phyloP scores from a whole-genome alignment of 1,140 invertebrate species.

The Pectinophora gossypiella region DNA sequence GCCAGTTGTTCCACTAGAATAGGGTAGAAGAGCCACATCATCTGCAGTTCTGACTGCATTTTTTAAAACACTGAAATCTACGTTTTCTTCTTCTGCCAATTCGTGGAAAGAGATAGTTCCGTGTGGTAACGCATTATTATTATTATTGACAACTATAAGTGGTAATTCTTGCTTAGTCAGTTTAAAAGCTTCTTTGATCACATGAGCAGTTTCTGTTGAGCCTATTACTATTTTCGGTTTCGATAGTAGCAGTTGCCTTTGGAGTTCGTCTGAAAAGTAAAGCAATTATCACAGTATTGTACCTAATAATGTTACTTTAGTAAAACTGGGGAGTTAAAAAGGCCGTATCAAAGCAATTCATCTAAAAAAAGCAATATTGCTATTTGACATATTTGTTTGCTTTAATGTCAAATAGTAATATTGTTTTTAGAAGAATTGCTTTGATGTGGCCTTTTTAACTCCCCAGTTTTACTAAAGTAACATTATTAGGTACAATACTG shows the following conservation, averaged over 20 bases:
- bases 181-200: slow-evolving; percentile 68
- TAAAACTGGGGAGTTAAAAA: too few species aligned
- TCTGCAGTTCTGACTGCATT: slow-evolving; percentile 48
- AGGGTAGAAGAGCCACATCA: slow-evolving; percentile 77
- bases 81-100: slow-evolving; percentile 58
- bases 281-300: too few species aligned
- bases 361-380: too few species aligned
- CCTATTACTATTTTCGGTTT: slow-evolving; percentile 82
- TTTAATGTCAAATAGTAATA: too few species aligned
- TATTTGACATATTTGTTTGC: too few species aligned
- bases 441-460: too few species aligned
- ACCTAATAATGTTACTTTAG: too few species aligned
- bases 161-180: slow-evolving; percentile 69
- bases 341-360: too few species aligned
- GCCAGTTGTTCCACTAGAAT: slow-evolving; percentile 93
- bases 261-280: slow-evolving; percentile 83
- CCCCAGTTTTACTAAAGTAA: too few species aligned
- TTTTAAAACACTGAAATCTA: slow-evolving; percentile 68
- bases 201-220: slow-evolving; percentile 63
- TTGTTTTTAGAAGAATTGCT: too few species aligned
- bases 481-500: too few species aligned
- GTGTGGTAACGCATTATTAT: slow-evolving; percentile 48
- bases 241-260: slow-evolving; percentile 81
- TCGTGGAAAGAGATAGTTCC: slow-evolving; percentile 77
- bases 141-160: slow-evolving; percentile 72